Percentiles rank a stretch among this genome's conserved stretches.
Conservation (phyloP, 2,888 invertebrate species). For the Acronicta leporina region DNA sequence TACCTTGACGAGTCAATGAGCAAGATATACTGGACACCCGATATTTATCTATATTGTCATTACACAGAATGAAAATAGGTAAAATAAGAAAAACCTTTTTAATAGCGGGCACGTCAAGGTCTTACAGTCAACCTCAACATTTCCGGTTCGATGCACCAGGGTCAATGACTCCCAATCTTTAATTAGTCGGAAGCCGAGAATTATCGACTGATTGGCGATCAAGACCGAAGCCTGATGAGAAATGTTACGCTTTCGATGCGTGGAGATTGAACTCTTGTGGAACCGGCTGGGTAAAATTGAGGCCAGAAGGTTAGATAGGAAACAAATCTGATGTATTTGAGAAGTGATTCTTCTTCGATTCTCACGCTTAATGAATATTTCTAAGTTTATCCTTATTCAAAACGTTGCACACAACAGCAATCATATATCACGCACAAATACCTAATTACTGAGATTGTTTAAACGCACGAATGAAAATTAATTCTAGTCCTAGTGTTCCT, state of each 20-base stretch:
- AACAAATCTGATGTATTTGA: too few relatives aligned
- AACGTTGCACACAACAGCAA: too few relatives aligned
- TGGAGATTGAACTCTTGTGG: slow-evolving; percentile 45
- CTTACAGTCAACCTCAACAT: slow-evolving; percentile 17
- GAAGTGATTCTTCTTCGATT: too few relatives aligned
- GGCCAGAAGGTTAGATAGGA: not conserved
- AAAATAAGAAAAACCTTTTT: not conserved
- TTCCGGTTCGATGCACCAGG: slow-evolving; percentile 51
- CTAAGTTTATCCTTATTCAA: too few relatives aligned
- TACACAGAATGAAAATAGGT: slow-evolving; percentile 7
- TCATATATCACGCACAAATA: too few relatives aligned
- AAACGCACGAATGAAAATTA: too few relatives aligned
- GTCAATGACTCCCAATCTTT: slow-evolving; percentile 46
- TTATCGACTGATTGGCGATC: slow-evolving; percentile 41
- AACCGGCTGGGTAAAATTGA: slow-evolving; percentile 8
- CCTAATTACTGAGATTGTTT: too few relatives aligned
- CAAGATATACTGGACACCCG: not conserved
- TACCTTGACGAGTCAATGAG: not conserved
- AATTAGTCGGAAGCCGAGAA: slow-evolving; percentile 54
- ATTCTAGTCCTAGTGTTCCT: too few relatives aligned
- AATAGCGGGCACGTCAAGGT: slow-evolving; percentile 21
- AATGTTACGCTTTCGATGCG: slow-evolving; percentile 42
- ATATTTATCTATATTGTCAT: slow-evolving; percentile 8
- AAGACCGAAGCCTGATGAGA: slow-evolving; percentile 38
- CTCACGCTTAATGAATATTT: too few relatives aligned